phyloP scores from a whole-genome alignment of 2,888 invertebrate genomes.

The Drosophila subquinaria region DNA sequence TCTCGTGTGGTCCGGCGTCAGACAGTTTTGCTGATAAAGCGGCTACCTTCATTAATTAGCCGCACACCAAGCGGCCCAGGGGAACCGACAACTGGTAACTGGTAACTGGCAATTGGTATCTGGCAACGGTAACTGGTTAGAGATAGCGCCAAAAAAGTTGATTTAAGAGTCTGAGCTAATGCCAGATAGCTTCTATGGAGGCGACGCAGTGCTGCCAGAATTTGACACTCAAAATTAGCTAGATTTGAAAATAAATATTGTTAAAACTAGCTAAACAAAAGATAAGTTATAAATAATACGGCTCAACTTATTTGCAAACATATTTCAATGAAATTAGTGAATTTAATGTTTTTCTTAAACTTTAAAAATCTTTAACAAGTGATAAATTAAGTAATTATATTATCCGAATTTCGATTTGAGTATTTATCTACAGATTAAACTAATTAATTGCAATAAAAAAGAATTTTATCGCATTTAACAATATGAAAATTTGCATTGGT shows the following conservation, averaged over 20 bases:
- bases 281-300: no score
- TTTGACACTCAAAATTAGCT: background rate
- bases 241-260: background rate
- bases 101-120: constrained; percentile 9
- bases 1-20: constrained; percentile 65
- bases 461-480: no score
- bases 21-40: constrained; percentile 48
- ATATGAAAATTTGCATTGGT: no score
- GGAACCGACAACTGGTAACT: background rate
- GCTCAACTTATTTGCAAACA: no score
- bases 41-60: constrained; percentile 79
- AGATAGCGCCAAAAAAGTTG: constrained; percentile 10
- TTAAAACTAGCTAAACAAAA: background rate
- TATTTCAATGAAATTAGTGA: no score
- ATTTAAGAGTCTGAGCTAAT: background rate
- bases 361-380: no score
- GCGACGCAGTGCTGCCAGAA: background rate
- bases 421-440: no score
- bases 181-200: background rate
- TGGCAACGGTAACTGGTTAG: constrained; percentile 16
- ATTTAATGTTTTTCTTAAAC: no score
- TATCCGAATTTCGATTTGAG: no score
- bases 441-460: no score
- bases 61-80: constrained; percentile 43
- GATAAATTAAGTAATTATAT: no score